phyloP scores from a whole-genome alignment of 2,113 vertebrate genomes.

The Syngnathoides biaculeatus region DNA sequence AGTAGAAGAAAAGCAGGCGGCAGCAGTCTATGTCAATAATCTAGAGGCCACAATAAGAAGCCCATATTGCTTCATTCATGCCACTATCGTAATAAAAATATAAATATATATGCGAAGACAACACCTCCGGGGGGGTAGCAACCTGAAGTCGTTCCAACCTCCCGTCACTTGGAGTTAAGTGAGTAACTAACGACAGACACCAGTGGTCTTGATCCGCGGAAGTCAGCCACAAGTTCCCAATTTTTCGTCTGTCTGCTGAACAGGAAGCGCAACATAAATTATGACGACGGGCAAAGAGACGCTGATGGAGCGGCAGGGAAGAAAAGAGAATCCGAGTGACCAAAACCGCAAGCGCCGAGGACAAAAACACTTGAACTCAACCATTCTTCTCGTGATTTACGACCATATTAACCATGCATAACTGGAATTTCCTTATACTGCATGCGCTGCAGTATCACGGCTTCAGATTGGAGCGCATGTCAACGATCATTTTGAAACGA shows the following conservation, averaged over 20 bases:
- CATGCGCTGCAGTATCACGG: not conserved
- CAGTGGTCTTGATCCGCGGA: constrained; percentile 33
- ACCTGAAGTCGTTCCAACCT: constrained; percentile 16
- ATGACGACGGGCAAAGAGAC: constrained; percentile 12
- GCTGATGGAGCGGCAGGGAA: constrained; percentile 6
- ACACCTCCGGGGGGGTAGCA: constrained; percentile 10
- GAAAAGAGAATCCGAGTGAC: constrained; percentile 3
- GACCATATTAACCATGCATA: not conserved
- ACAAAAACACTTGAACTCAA: constrained; percentile 11
- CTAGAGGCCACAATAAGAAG: not conserved
- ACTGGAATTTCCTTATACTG: not conserved
- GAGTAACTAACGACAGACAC: constrained; percentile 20
- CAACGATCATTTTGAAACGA: not conserved
- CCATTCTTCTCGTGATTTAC: not conserved
- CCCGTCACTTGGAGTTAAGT: constrained; percentile 35
- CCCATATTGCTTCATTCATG: not conserved
- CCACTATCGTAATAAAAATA: not conserved
- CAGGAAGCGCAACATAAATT: constrained; percentile 16
- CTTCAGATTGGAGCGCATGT: not conserved
- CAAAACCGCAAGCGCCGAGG: not conserved
- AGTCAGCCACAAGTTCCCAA: constrained; percentile 24
- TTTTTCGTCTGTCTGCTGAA: constrained; percentile 30
- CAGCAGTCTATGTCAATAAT: not conserved
- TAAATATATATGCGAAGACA: not conserved
- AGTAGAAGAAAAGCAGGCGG: not conserved